phyloP scores from a whole-genome alignment of 2,888 invertebrate species.

The Cantharis rustica region DNA sequence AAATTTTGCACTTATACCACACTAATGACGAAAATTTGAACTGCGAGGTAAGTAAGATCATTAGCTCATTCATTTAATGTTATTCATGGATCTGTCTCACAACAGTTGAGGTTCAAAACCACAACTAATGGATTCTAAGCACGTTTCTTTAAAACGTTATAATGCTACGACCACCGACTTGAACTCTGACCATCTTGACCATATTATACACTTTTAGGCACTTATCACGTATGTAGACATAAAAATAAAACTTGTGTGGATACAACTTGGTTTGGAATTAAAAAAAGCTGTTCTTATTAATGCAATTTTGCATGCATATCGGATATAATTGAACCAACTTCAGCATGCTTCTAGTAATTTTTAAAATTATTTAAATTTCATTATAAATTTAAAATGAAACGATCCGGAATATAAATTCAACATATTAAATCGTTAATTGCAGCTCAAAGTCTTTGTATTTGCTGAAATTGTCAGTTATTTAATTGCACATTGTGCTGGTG shows the following conservation, averaged over 20 bases:
- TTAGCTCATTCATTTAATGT: conserved; percentile 14
- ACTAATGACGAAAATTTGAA: neutral
- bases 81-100: conserved; percentile 23
- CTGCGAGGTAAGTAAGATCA: neutral
- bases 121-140: conserved; percentile 23
- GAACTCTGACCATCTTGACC: conserved; percentile 27
- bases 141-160: conserved; percentile 23
- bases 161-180: conserved; percentile 21
- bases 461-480: neutral
- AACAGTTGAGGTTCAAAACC: conserved; percentile 22
- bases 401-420: neutral
- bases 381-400: neutral
- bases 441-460: neutral
- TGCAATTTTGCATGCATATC: neutral
- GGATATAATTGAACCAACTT: neutral
- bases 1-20: neutral
- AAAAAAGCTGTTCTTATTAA: neutral
- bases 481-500: neutral
- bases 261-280: neutral
- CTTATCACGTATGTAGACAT: neutral
- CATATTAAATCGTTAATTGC: neutral
- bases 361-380: neutral
- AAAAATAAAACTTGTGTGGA: neutral
- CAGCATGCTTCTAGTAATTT: neutral
- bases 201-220: conserved; percentile 11